Evolutionary conservation across 2,797 vertebrate genomes (phyloP).

Genomic region (Gephyroberyx darwinii): DNA sequence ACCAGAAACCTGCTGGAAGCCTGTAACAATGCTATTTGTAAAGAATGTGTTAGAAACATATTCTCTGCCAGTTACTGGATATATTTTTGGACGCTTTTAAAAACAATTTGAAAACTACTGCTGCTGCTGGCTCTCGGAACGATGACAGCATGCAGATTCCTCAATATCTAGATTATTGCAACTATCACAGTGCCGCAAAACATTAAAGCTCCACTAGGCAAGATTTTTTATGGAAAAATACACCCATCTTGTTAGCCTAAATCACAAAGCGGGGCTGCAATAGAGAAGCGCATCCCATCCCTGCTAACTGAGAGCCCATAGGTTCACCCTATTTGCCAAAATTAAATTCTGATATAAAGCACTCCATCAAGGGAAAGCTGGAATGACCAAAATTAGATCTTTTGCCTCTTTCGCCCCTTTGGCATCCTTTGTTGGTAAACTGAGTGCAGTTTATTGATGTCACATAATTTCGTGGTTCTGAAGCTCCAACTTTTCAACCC

Average conservation of each 20-base stretch:
- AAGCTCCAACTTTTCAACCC: no score
- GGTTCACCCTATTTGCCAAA: no score
- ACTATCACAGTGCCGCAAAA: conserved; percentile 24
- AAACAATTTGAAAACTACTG: conserved; percentile 52
- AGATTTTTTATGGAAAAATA: conserved; percentile 16
- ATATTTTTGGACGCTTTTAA: conserved; percentile 33
- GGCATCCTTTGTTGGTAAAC: no score
- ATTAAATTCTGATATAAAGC: no score
- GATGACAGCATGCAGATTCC: conserved; percentile 35
- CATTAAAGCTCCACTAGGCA: conserved; percentile 28
- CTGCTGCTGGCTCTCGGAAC: conserved; percentile 29
- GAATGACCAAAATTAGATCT: no score
- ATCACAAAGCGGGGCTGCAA: background rate
- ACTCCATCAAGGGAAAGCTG: no score
- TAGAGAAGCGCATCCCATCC: no score
- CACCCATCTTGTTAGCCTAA: conserved; percentile 11
- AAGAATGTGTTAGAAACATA: conserved; percentile 65
- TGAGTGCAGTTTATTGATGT: no score
- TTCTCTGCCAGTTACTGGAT: conserved; percentile 55
- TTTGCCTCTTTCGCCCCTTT: no score
- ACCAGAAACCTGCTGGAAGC: conserved; percentile 64
- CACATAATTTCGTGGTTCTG: no score
- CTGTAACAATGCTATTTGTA: conserved; percentile 71
- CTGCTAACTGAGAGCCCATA: no score
- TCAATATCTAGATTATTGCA: conserved; percentile 31